phyloP scores from a whole-genome alignment of 2,797 vertebrate species.

The Huso huso region DNA sequence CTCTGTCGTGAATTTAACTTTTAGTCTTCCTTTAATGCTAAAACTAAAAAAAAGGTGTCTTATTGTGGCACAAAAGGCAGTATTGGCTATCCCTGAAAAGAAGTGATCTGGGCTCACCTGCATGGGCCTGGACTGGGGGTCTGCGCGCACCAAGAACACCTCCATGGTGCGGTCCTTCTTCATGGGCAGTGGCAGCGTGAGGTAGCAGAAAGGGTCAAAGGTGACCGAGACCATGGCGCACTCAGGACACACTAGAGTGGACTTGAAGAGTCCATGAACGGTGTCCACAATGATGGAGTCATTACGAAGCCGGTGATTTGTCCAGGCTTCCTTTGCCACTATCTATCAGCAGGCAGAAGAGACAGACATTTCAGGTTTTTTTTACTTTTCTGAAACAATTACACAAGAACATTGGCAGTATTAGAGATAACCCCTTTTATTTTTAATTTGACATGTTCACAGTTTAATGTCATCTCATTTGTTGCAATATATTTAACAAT shows the following conservation, averaged over 20 bases:
- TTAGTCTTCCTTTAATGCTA: neutral
- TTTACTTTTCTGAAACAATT: too few species aligned
- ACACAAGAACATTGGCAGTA: too few species aligned
- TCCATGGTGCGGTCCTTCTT: constrained; percentile 87
- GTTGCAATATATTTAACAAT: too few species aligned
- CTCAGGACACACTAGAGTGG: constrained; percentile 83
- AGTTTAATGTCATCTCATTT: too few species aligned
- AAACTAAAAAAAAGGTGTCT: neutral
- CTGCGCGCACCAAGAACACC: constrained; percentile 75
- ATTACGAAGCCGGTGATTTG: constrained; percentile 78
- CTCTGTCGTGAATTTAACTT: too few species aligned
- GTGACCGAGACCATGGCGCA: constrained; percentile 85
- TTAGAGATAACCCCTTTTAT: too few species aligned
- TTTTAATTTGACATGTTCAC: too few species aligned
- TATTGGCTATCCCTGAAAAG: neutral
- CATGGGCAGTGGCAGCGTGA: constrained; percentile 84
- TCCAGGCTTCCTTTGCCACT: constrained; percentile 85
- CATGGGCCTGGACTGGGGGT: constrained; percentile 77
- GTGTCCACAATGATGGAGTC: constrained; percentile 88
- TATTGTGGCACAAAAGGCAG: constrained; percentile 5
- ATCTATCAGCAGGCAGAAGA: constrained; percentile 48
- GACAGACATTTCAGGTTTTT: too few species aligned
- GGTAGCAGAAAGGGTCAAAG: constrained; percentile 90
- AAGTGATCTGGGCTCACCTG: constrained; percentile 57
- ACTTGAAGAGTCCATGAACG: constrained; percentile 88